phyloP scores from a whole-genome alignment of 2,888 invertebrate genomes.

The Netelia inedita region DNA sequence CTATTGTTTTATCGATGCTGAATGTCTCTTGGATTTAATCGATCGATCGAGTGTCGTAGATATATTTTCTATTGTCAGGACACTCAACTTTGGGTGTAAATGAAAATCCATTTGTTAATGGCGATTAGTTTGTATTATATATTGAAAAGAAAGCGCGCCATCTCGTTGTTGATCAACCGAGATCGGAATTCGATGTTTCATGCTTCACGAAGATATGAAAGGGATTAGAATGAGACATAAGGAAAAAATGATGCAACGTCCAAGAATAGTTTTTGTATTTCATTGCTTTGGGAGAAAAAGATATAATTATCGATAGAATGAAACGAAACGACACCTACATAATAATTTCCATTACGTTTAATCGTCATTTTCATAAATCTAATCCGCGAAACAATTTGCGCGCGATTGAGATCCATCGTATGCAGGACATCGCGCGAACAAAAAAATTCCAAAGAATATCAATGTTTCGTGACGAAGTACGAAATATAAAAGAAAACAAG shows the following conservation, averaged over 20 bases:
- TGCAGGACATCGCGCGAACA: background rate
- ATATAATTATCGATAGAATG: background rate
- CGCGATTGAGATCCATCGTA: conserved; percentile 1
- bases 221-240: background rate
- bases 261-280: background rate
- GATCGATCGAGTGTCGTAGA: background rate
- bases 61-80: background rate
- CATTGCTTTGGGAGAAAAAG: background rate
- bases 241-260: background rate
- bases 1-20: no score
- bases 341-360: background rate
- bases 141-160: background rate
- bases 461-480: background rate
- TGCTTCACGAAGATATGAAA: background rate
- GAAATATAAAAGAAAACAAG: conserved; percentile 3
- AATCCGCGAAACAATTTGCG: conserved; percentile 2
- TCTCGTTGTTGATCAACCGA: conserved; percentile 41
- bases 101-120: conserved; percentile 13
- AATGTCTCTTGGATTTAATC: background rate
- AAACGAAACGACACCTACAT: background rate
- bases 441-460: conserved; percentile 13
- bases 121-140: conserved; percentile 9
- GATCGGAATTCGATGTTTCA: conserved; percentile 8
- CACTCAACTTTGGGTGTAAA: background rate
- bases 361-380: background rate